A percentile compares a stretch with the other conserved stretches of the same genome.
These are phyloP conservation scores for Protobothrops mucrosquamatus DNA, from an alignment of 2,113 vertebrate genomes.

Conservation along the genomic window DNA sequence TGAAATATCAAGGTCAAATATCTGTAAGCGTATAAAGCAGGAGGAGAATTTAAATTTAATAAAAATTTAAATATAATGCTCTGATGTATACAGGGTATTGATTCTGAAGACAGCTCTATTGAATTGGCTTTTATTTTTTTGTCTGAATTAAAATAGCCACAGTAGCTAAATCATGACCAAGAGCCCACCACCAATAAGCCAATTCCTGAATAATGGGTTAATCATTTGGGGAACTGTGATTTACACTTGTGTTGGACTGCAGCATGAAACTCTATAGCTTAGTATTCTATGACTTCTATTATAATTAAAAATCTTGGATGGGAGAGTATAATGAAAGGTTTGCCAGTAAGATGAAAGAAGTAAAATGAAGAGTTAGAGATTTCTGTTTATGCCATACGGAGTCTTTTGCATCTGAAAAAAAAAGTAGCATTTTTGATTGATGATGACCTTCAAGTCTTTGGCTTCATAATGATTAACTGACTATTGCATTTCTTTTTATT, in stretches of 20 bases:
- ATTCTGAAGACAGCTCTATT: not conserved
- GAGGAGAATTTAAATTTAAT: not conserved
- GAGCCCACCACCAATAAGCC: not conserved
- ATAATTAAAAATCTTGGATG: not conserved
- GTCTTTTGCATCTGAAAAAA: not conserved
- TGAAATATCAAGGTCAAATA: not conserved
- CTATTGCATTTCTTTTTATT: not conserved
- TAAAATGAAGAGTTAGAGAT: not conserved
- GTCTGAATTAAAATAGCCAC: not conserved
- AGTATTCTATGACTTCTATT: not conserved
- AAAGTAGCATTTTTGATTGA: not conserved
- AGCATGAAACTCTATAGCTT: not conserved
- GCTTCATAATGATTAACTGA: not conserved
- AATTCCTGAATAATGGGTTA: not conserved
- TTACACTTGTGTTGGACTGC: not conserved
- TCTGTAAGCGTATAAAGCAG: not conserved
- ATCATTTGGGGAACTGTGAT: not conserved
- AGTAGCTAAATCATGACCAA: not conserved
- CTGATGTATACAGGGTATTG: not conserved
- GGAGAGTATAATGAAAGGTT: not conserved
- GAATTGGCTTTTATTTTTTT: not conserved
- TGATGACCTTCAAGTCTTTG: not conserved
- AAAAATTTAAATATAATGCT: not conserved
- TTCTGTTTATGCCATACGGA: not conserved
- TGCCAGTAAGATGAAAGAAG: not conserved